A percentile compares a stretch with the other conserved stretches of the same genome.
These are phyloP conservation scores for Eleginops maclovinus DNA, from an alignment of 2,113 vertebrate species.

Conservation along the genomic window DNA sequence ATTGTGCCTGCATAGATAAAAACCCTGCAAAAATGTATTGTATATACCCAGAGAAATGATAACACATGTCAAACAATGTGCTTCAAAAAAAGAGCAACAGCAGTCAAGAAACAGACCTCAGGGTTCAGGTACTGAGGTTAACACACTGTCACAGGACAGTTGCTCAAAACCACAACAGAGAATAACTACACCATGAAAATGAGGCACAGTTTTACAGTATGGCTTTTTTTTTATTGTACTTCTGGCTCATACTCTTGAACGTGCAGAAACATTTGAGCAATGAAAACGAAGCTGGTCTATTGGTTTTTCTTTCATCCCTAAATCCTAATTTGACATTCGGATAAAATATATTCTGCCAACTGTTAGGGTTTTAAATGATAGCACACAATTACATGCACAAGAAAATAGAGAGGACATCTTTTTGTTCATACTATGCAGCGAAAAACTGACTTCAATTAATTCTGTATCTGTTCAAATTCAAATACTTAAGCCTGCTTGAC, in stretches of 20 bases:
- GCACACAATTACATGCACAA: too few species aligned
- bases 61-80: background rate
- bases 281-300: background rate
- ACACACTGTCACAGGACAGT: background rate
- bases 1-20: background rate
- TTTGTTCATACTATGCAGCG: too few species aligned
- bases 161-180: conserved; percentile 1
- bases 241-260: background rate
- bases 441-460: too few species aligned
- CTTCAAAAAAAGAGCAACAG: conserved; percentile 5
- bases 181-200: background rate
- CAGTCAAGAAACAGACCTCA: background rate
- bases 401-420: too few species aligned
- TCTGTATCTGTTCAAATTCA: too few species aligned
- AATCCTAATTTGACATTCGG: background rate
- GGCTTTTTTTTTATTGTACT: too few species aligned
- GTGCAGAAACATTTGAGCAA: background rate
- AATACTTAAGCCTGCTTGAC: too few species aligned
- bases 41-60: background rate
- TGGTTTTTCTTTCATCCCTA: too few species aligned
- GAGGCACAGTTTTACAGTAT: background rate
- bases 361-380: background rate
- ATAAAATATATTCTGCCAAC: background rate
- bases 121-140: background rate
- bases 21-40: background rate